Base-by-base conservation (phyloP, 2,797 vertebrate species). In the Coccyzus lansbergi region DNA sequence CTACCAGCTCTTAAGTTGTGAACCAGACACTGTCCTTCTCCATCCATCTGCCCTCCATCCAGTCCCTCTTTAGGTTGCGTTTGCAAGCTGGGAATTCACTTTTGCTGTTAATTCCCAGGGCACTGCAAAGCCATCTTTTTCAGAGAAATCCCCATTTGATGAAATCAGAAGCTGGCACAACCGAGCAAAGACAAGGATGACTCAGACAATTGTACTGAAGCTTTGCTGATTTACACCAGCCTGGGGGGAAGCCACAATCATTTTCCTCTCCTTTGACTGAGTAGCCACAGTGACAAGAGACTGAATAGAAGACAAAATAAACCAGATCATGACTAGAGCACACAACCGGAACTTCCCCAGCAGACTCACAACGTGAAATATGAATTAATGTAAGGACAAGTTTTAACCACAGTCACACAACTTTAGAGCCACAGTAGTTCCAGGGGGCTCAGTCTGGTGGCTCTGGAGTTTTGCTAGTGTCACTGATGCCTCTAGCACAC, bases 311-410 rank as follows among this genome's bases (percentile, higher is more conserved):
- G 90, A 86, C 70, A 92, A 92, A 94, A 78, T 63, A 76, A 86
- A 92, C 13, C 38, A 86, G 88, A 81, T 85, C 85, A 68, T 25
- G 42, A 80, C 90, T 40, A 72, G 83, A 95, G 85, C 15, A 2
- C 4, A 76, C 65, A 81, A 83, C 67, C 79, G 94, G 51, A 88
- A 86, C 88, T 91, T 81, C 67, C 91, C 85, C 88, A 81, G 83
- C 2, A 3, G 93, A 88, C 31, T 82, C 58, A 59, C 65, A 24
- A 48, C 1, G 48, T 26, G 69, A 86, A 94, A 82, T 79, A 84
- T 34, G 74, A 90, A 86, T 91, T 95, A 72, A 52, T 82, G 63
- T 44, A 40, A 72, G 70, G 51, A 88, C 55, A 72, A 71, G 69
- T 76, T 94, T 91, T 76, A 72, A 93, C 83, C 59, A 36, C 34